These are phyloP conservation scores for Delia radicum DNA, from an alignment of 1,140 invertebrate species.

Conservation along the genomic window DNA sequence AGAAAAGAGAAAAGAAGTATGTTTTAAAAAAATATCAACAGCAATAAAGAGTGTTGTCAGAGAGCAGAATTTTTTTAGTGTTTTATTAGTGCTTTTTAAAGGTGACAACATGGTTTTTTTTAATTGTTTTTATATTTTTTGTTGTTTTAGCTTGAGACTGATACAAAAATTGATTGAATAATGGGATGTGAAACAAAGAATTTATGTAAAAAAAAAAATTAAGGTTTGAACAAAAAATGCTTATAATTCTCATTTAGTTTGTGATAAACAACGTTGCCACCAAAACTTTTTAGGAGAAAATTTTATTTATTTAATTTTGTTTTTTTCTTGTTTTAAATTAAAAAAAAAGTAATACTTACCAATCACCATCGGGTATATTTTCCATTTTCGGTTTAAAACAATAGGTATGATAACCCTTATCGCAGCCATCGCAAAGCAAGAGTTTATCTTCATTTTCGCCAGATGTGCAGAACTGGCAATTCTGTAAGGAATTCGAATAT, in stretches of 20 bases:
- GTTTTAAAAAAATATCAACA: background rate
- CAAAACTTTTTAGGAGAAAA: background rate
- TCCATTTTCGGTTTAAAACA: slow-evolving; percentile 98
- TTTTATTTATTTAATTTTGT: no score
- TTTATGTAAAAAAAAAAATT: background rate
- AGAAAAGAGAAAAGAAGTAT: background rate
- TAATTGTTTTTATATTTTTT: background rate
- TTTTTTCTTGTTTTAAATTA: no score
- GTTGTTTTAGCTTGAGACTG: background rate
- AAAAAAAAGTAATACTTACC: slow-evolving; percentile 64
- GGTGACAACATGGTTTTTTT: slow-evolving; percentile 14
- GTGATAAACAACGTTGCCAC: no score
- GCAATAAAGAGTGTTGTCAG: background rate
- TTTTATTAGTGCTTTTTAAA: slow-evolving; percentile 6
- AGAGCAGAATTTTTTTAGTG: background rate
- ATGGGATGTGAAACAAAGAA: background rate
- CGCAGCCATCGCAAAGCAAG: slow-evolving; percentile 93
- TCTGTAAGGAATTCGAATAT: slow-evolving; percentile 67
- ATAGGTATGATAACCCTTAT: slow-evolving; percentile 97
- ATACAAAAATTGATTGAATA: background rate
- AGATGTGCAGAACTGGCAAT: slow-evolving; percentile 94
- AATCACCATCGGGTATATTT: slow-evolving; percentile 94
- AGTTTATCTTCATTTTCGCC: slow-evolving; percentile 96
- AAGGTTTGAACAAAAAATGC: background rate
- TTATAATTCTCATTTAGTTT: no score